A percentile compares a stretch with the other conserved stretches of the same genome.
Evolutionary conservation across 1,140 invertebrate species (phyloP).

Genomic region (Drosophila yakuba): DNA sequence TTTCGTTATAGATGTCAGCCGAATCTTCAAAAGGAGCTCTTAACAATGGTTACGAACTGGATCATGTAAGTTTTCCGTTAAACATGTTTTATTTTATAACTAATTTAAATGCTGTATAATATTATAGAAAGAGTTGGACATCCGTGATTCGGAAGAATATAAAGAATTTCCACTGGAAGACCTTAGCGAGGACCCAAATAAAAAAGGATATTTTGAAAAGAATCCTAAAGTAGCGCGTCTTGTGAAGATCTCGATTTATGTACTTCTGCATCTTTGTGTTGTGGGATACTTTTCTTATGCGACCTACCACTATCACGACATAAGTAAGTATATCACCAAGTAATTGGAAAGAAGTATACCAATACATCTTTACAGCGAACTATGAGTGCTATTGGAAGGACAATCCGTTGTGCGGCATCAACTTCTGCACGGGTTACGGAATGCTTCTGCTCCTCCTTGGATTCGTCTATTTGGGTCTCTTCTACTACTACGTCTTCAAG

Average conservation of each 20-base stretch:
- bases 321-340: slow-evolving; percentile 42
- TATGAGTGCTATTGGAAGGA: slow-evolving; percentile 30
- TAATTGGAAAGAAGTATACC: background rate
- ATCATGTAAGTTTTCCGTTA: slow-evolving; percentile 45
- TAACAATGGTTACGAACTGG: slow-evolving; percentile 63
- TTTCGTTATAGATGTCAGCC: slow-evolving; percentile 51
- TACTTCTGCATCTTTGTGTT: slow-evolving; percentile 50
- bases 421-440: slow-evolving; percentile 90
- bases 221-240: slow-evolving; percentile 34
- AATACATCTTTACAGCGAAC: slow-evolving; percentile 11
- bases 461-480: slow-evolving; percentile 87
- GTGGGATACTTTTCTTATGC: slow-evolving; percentile 74
- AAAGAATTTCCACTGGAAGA: slow-evolving; percentile 2
- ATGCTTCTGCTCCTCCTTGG: slow-evolving; percentile 89
- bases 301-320: slow-evolving; percentile 71
- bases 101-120: background rate
- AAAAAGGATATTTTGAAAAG: slow-evolving; percentile 6
- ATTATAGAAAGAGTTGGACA: slow-evolving; percentile 25
- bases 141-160: slow-evolving; percentile 1
- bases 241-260: slow-evolving; percentile 27
- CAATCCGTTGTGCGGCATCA: slow-evolving; percentile 58
- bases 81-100: background rate
- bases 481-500: slow-evolving; percentile 89
- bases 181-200: background rate
- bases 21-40: slow-evolving; percentile 28